Conservation (phyloP, 2,113 vertebrate genomes). For the Myotis brandtii region DNA sequence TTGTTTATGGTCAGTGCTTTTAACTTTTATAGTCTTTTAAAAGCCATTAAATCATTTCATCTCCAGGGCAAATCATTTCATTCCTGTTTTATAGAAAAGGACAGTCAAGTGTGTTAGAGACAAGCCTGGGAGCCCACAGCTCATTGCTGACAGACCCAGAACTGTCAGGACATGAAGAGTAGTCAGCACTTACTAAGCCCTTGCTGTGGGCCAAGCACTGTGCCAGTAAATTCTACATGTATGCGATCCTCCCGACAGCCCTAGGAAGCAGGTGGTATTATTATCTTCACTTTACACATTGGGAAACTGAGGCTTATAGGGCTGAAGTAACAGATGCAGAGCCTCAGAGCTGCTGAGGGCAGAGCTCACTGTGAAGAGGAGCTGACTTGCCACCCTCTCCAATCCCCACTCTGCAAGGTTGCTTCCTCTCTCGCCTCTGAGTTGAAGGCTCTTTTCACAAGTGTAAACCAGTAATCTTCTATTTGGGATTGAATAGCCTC, state of each 20-base stretch:
- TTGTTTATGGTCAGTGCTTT: constrained; percentile 59
- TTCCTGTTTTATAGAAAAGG: neutral
- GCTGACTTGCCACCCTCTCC: neutral
- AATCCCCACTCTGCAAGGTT: accelerated
- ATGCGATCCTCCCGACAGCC: neutral
- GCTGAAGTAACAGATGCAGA: neutral
- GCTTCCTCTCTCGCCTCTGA: neutral
- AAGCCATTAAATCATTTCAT: constrained; percentile 29
- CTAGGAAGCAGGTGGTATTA: neutral
- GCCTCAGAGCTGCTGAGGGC: neutral
- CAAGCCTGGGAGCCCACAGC: neutral
- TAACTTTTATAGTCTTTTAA: constrained; percentile 37
- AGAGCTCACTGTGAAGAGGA: neutral
- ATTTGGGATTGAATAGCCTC: neutral
- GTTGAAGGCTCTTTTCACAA: neutral
- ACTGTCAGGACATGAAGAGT: neutral
- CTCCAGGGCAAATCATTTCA: constrained; percentile 30
- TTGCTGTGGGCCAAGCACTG: neutral
- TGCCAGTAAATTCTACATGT: neutral
- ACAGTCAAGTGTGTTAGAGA: neutral
- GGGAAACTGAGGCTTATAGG: neutral
- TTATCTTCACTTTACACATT: neutral
- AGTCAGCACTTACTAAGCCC: neutral
- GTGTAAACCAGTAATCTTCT: neutral
- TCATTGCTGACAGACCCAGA: neutral